Conservation (phyloP, 2,113 vertebrate genomes). For the Tragelaphus buxtoni region DNA sequence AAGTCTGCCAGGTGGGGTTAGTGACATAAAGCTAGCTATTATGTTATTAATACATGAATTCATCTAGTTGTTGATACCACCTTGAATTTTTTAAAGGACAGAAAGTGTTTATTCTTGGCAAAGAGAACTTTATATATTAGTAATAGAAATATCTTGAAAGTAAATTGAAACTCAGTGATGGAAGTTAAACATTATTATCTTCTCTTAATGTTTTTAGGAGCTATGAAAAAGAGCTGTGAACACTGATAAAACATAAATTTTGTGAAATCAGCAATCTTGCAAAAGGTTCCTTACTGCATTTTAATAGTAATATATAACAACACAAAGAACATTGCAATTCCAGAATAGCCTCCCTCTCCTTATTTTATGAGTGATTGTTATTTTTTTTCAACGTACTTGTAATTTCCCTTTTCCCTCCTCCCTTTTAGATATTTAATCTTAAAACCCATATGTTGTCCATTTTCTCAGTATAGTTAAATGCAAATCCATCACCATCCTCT, state of each 20-base stretch:
- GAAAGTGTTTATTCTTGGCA: background rate
- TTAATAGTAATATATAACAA: background rate
- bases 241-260: background rate
- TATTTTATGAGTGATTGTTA: background rate
- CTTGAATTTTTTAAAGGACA: background rate
- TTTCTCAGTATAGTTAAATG: conserved; percentile 32
- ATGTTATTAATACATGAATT: background rate
- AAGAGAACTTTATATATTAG: background rate
- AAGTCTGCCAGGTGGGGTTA: background rate
- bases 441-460: background rate
- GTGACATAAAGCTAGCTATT: background rate
- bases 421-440: conserved; percentile 44
- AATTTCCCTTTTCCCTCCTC: background rate
- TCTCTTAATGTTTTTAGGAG: background rate
- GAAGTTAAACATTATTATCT: background rate
- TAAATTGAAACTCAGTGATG: background rate
- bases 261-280: background rate
- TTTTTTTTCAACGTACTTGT: background rate
- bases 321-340: background rate
- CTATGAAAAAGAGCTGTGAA: background rate
- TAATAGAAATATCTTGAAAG: background rate
- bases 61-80: background rate
- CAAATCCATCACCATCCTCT: background rate
- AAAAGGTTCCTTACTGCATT: background rate
- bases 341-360: background rate